Base-by-base conservation (phyloP, 2,888 invertebrate species). In the Apomyelois bistriatella region DNA sequence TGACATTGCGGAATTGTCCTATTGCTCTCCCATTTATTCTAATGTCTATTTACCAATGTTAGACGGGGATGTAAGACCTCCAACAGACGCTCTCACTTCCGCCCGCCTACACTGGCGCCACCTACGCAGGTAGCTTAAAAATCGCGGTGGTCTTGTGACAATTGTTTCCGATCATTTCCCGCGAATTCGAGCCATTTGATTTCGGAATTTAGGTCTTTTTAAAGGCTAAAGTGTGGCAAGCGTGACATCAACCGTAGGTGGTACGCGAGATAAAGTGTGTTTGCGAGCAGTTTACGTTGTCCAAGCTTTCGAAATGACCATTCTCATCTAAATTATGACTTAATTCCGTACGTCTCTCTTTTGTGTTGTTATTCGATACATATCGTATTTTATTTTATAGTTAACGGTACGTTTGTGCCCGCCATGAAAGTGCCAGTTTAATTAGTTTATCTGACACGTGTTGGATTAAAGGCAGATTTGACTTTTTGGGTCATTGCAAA, bases 21-120 rank as follows among this genome's bases (percentile, higher is more conserved):
- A 66, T 74, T 69, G 57, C 59, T 60, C 63, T 85, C 78, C 65
- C 77, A 59, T 67, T 82, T 75, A 48, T 60, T 59, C 82, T 63
- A 64, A 71, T 62, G 63, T 53, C 52, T 57, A 61, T 69, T 74
- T 67, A 64, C 63, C 61, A 58, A 58, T 54, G 88, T 74, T 81
- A 85, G 87, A 89, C 74, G 80, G 82, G 77, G 88, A 87, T 61
- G 72, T 68, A 62, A 70, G 72, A 69, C 68, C 68, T 72, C 74
- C 71, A 73, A 69, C 70, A 74, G 76, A 70, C 74, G 84, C 89
- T 89, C 87, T 89, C 86, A 88, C 89, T 90, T 90, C 90, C 89
- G 90, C 81, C 88, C 89, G 87, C 90, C 90, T 78, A 90, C 88
- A 80, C 74, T 65, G 68, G 74, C 76, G 78, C 82, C 77, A 74